A percentile compares a stretch with the other conserved stretches of the same genome.
Evolutionary conservation across 2,797 vertebrate species (phyloP).

Genomic region (Muscicapa striata): DNA sequence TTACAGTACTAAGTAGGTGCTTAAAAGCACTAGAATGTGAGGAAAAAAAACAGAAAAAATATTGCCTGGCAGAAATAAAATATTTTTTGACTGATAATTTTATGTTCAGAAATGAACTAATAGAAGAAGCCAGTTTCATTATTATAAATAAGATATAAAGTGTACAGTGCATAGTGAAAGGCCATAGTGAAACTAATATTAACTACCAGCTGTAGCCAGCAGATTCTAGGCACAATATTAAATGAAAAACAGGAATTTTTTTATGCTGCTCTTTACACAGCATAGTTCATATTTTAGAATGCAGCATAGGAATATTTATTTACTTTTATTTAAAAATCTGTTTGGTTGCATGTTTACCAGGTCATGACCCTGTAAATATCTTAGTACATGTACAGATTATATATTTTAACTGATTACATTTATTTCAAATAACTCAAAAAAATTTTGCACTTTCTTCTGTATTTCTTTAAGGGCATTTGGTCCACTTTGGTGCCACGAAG

Average conservation of each 20-base stretch:
- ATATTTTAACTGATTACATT: not conserved
- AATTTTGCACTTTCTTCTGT: not conserved
- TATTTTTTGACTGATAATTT: not conserved
- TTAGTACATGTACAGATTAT: not conserved
- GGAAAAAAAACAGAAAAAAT: not conserved
- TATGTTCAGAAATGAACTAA: not conserved
- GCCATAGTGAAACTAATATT: not conserved
- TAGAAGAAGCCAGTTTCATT: not conserved
- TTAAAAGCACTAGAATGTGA: not conserved
- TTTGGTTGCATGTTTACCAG: not conserved
- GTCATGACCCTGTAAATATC: not conserved
- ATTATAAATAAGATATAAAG: not conserved
- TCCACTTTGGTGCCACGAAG: conserved; percentile 97
- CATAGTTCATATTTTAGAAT: not conserved
- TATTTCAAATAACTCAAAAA: not conserved
- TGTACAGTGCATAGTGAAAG: not conserved
- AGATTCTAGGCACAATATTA: not conserved
- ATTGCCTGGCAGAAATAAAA: not conserved
- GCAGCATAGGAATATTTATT: not conserved
- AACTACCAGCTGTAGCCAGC: not conserved
- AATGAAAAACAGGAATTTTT: not conserved
- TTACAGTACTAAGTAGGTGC: not conserved
- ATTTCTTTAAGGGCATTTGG: conserved; percentile 87
- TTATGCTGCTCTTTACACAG: not conserved
- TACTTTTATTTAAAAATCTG: not conserved